Evolutionary conservation across 2,888 invertebrate species (phyloP), one percentile per base, ranked within the genome.

Genomic region (Dolomedes plantarius): DNA sequence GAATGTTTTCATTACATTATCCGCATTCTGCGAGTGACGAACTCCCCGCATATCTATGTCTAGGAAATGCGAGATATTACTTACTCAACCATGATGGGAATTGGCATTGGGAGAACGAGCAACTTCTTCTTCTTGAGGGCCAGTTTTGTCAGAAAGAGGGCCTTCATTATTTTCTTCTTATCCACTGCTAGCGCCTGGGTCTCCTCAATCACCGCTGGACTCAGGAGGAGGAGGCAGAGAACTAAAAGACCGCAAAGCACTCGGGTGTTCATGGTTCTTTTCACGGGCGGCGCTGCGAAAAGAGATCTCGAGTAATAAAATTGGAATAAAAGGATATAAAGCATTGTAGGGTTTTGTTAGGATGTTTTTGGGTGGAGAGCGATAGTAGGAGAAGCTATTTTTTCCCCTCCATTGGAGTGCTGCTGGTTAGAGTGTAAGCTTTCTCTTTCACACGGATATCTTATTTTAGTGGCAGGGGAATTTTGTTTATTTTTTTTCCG

Each of bases 81-180:
- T 86, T 86, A 86, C 86, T 86, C 80, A 11, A 86, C 80, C 77
- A 86, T 75, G 56, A 86, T 69, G 27, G 86, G 86, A 1, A 86
- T 71, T 41, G 86, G 86, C 1, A 86, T 71, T 1, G 86, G 86
- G 1, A 86, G 36, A 6, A 86, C 80, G 1, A 86, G 32, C 31
- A 86, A 32, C 31, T 86, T 80, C 80, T 86, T 86, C 65, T 86
- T 86, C 72, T 86, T 86, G 46, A 80, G 50, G 9, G 86, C 86
- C 16, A 80, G 64, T 32, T 86, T 86, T 1, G 86, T 32, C 64
- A 86, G 76, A 36, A 74, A 76, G 32, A 86, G 74, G n/a, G 80
- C 86, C 27, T 86, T 86, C 79, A 86, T 75, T 29, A 86, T 76
- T 27, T 80, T 86, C 79, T 86, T 86, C 32, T 86, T 86, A 39